These are phyloP conservation scores for Ochotona princeps DNA, from an alignment of 2,113 vertebrate species.

Conservation along the genomic window DNA sequence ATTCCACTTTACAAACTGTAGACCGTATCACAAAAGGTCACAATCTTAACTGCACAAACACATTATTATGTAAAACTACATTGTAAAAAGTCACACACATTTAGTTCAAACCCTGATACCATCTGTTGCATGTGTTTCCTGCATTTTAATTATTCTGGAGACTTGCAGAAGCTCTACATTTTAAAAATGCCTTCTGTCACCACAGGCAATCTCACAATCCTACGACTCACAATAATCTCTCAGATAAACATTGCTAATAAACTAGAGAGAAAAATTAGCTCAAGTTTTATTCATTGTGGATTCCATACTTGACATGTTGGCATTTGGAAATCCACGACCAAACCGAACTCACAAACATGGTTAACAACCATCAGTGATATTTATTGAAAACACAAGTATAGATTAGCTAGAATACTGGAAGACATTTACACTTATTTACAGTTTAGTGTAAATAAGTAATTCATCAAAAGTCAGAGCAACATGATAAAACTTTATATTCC, in stretches of 20 bases:
- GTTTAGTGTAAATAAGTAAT: constrained; percentile 44
- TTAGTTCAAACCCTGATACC: constrained; percentile 84
- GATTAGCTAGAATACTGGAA: not conserved
- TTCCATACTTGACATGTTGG: not conserved
- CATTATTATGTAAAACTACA: constrained; percentile 77
- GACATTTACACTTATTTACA: constrained; percentile 23
- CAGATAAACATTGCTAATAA: constrained; percentile 62
- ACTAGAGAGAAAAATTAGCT: constrained; percentile 9
- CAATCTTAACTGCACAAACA: constrained; percentile 66
- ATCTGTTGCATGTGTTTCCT: constrained; percentile 82
- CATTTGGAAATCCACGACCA: constrained; percentile 10
- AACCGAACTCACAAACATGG: not conserved
- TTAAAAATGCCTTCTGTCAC: constrained; percentile 81
- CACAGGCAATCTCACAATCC: constrained; percentile 71
- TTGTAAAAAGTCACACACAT: constrained; percentile 81
- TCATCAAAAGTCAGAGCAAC: not conserved
- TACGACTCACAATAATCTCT: constrained; percentile 65
- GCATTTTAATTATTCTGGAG: constrained; percentile 84
- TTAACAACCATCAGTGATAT: not conserved
- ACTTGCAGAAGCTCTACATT: constrained; percentile 78
- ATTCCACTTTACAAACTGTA: constrained; percentile 49
- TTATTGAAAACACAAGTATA: not conserved
- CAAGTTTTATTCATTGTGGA: constrained; percentile 5
- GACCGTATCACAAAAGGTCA: constrained; percentile 74
- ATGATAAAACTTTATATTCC: constrained; percentile 28